Conservation (phyloP, 2,113 vertebrate genomes). For the Sceloporus undulatus region DNA sequence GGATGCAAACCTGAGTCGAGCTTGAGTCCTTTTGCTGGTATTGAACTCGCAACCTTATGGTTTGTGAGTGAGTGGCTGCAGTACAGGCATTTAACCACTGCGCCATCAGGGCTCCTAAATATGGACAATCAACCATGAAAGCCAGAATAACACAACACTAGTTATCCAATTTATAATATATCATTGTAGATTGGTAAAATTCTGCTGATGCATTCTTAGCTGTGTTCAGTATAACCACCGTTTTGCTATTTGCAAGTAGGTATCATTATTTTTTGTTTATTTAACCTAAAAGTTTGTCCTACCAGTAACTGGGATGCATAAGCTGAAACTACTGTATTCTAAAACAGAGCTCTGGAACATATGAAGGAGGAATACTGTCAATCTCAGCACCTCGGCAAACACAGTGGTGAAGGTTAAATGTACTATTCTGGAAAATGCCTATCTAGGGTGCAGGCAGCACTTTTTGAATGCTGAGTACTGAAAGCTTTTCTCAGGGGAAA, state of each 20-base stretch:
- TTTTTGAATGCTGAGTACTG: background rate
- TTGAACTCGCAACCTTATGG: too few relatives aligned
- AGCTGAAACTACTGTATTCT: background rate
- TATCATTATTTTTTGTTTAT: background rate
- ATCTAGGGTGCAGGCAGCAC: background rate
- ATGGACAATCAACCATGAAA: background rate
- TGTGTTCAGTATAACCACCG: background rate
- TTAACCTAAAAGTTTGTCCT: background rate
- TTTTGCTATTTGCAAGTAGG: background rate
- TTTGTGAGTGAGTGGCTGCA: too few relatives aligned
- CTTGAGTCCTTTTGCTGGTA: too few relatives aligned
- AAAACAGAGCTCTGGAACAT: background rate
- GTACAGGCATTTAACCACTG: too few relatives aligned
- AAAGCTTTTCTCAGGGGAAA: constrained; percentile 7
- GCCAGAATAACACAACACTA: background rate
- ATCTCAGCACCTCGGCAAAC: background rate
- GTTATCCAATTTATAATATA: background rate
- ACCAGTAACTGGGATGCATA: background rate
- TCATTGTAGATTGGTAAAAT: background rate
- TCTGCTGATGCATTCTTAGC: background rate
- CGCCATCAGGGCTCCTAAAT: too few relatives aligned
- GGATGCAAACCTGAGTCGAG: too few relatives aligned
- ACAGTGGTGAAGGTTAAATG: background rate
- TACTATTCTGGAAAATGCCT: background rate
- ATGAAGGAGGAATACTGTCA: background rate